Conservation (phyloP, 2,113 vertebrate species). For the Gymnorhina tibicen region DNA sequence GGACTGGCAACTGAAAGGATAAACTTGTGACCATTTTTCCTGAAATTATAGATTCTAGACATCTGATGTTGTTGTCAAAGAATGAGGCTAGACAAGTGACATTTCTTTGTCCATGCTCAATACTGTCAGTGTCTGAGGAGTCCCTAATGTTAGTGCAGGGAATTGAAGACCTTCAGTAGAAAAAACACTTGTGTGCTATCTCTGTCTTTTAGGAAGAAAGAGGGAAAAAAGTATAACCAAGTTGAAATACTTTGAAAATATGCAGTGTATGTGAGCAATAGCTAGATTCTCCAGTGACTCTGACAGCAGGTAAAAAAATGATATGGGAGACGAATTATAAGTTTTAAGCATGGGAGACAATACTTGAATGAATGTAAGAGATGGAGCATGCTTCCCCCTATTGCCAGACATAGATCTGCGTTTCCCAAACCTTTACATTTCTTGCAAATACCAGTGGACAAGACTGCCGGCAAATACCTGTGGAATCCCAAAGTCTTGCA, state of each 20-base stretch:
- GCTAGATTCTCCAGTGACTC: neutral
- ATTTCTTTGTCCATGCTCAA: neutral
- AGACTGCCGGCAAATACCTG: neutral
- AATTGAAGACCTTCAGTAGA: neutral
- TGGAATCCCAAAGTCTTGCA: neutral
- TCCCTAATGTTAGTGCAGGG: neutral
- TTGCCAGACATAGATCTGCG: rapidly evolving
- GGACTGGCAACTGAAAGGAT: neutral
- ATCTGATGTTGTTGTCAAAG: neutral
- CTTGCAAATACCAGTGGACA: neutral
- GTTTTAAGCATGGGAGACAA: neutral
- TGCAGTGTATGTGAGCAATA: neutral
- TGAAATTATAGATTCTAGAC: neutral
- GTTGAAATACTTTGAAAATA: neutral
- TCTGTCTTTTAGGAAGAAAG: neutral
- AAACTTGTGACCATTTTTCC: neutral
- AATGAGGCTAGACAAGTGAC: neutral
- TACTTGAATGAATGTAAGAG: neutral
- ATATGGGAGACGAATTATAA: neutral
- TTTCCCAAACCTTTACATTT: neutral
- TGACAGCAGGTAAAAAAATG: neutral
- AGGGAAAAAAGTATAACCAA: neutral
- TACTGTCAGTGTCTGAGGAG: neutral
- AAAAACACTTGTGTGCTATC: neutral
- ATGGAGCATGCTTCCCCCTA: rapidly evolving